Conservation (phyloP, 2,888 invertebrate species). For the Thereva unica region DNA sequence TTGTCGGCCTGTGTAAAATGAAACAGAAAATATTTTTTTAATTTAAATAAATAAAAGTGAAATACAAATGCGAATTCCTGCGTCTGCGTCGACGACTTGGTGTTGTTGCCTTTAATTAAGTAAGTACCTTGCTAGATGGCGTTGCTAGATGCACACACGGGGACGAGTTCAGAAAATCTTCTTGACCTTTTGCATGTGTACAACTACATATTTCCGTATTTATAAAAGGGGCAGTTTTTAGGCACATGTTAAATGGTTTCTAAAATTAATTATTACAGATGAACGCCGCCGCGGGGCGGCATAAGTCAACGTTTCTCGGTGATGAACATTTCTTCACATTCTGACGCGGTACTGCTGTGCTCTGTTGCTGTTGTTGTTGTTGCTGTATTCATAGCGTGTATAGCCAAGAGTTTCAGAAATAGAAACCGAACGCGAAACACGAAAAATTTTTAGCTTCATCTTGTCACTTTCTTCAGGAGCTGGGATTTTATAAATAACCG, state of each 20-base stretch:
- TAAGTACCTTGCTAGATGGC: too few relatives aligned
- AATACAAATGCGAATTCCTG: too few relatives aligned
- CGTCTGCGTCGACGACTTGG: too few relatives aligned
- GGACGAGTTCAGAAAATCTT: constrained; percentile 18
- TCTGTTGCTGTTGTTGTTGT: constrained; percentile 14
- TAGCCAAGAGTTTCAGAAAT: constrained; percentile 32
- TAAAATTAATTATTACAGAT: constrained; percentile 39
- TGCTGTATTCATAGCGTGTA: constrained; percentile 8
- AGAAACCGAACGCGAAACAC: constrained; percentile 31
- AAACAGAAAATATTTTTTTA: too few relatives aligned
- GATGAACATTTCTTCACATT: constrained; percentile 6
- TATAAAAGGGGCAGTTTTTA: constrained; percentile 1
- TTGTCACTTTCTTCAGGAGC: constrained; percentile 36
- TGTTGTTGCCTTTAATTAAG: too few relatives aligned
- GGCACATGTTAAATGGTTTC: constrained; percentile 11
- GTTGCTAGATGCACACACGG: too few relatives aligned
- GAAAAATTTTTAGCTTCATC: constrained; percentile 25
- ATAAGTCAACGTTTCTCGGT: constrained; percentile 24
- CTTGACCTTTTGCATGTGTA: constrained; percentile 36
- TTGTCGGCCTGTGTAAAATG: too few relatives aligned
- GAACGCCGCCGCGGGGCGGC: constrained; percentile 23
- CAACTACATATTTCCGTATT: constrained; percentile 34
- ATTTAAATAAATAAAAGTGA: too few relatives aligned
- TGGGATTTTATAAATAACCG: constrained; percentile 29
- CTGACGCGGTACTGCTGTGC: too few relatives aligned